phyloP scores from a whole-genome alignment of 37 sponge, comb jelly and placozoan species.

The Halisarca cf. caerulea region DNA sequence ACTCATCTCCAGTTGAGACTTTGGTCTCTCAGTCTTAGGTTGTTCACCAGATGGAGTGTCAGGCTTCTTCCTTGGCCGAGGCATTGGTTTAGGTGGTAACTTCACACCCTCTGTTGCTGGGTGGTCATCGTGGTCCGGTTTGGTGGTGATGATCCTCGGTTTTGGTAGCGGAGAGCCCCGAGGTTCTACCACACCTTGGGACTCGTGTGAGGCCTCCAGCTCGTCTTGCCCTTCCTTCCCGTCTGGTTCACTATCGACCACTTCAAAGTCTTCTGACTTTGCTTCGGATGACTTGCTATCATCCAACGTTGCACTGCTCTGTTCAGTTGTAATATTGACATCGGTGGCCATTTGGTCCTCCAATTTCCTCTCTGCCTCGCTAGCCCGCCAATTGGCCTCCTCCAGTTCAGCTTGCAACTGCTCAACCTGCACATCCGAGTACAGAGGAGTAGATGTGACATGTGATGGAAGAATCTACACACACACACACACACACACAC shows the following conservation, averaged over 20 bases:
- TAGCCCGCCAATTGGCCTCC: too few species aligned
- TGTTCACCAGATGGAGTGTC: neutral
- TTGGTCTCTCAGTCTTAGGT: neutral
- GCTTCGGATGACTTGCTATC: too few species aligned
- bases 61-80: conserved; percentile 1
- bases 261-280: too few species aligned
- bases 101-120: neutral
- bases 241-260: neutral
- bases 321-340: too few species aligned
- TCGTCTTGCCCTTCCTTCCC: neutral
- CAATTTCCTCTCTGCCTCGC: too few species aligned
- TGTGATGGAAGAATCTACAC: too few species aligned
- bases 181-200: neutral
- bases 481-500: too few species aligned
- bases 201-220: neutral
- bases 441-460: too few species aligned
- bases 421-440: too few species aligned
- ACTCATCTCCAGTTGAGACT: neutral
- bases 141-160: neutral
- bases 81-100: conserved; percentile 15
- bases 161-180: neutral
- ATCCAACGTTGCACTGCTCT: too few species aligned
- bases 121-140: neutral
- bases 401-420: too few species aligned
- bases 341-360: too few species aligned